Evolutionary conservation across 2,888 invertebrate species (phyloP), one percentile per base, ranked within the genome.

Genomic region (Acheta domesticus): DNA sequence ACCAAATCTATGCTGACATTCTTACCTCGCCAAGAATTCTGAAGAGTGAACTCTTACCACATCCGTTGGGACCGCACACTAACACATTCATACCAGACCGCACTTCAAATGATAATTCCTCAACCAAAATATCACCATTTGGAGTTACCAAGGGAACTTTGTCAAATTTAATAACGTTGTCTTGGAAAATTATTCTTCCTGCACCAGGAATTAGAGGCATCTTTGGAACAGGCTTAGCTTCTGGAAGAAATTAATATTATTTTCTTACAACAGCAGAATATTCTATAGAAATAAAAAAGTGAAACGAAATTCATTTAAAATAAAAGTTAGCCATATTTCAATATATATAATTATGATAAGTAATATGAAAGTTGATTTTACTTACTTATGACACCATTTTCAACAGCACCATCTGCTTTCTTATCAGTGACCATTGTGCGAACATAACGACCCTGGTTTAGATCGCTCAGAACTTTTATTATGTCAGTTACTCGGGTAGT

Each of bases 61-160:
- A 97, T 1, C 99, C 99, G 87, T 99, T 99, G 3, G 99, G 99
- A 0, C 99, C 99, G 86, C 98, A 98, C 0, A 99, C 97, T n/a
- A 99, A 87, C 0, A 99, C 97, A 88, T 99, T 99, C 89, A 95
- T 95, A 74, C 98, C 98, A 0, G 97, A 97, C 83, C 92, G 92
- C 79, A 97, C 97, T 91, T 97, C 96, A 85, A 99, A 96, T 75
- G 91, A 91, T 19, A 99, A 89, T 84, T 96, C 96, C 84, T 93
- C 92, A 73, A 99, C 92, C 74, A 99, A 91, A 12, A 99, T 90
- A 86, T 99, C 99, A 0, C 99, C 99, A 85, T 98, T 99, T 2
- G 99, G 99, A 1, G 99, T 99, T 48, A 99, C 94, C 79, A 99
- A 89, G 3, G 99, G 98, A 36, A 99, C 99, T 81, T 91, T 89